A percentile compares a stretch with the other conserved stretches of the same genome.
phyloP scores from a whole-genome alignment of 1,140 invertebrate genomes.

The Holcopasites calliopsidis region DNA sequence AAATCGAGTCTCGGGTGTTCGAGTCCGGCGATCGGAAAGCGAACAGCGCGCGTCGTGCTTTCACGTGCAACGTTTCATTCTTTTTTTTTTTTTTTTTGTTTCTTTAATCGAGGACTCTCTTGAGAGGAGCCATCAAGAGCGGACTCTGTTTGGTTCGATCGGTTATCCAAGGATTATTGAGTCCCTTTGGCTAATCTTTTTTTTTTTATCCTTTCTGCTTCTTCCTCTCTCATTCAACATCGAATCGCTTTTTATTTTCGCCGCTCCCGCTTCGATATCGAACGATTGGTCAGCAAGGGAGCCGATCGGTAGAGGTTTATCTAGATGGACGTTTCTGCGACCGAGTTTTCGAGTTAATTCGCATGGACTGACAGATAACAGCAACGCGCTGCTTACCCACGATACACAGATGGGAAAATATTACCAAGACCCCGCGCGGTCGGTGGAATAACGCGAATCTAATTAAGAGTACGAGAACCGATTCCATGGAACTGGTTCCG shows the following conservation, averaged over 20 bases:
- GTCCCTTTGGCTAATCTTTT: too few relatives aligned
- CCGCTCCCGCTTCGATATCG: too few relatives aligned
- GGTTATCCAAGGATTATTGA: background rate
- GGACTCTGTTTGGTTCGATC: background rate
- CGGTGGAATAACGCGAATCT: slow-evolving; percentile 16
- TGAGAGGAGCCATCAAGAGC: background rate
- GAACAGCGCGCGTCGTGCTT: background rate
- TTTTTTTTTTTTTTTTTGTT: too few relatives aligned
- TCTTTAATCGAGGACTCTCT: background rate
- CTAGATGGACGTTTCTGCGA: slow-evolving; percentile 34
- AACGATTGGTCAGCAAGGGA: background rate
- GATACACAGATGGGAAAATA: slow-evolving; percentile 15
- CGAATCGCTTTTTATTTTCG: too few relatives aligned
- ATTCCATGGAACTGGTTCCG: slow-evolving; percentile 26
- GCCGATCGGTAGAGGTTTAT: slow-evolving; percentile 3
- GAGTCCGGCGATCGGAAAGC: slow-evolving; percentile 20
- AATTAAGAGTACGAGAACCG: slow-evolving; percentile 30
- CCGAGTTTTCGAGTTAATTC: slow-evolving; percentile 37
- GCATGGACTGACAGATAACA: slow-evolving; percentile 12
- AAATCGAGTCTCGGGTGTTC: slow-evolving; percentile 60
- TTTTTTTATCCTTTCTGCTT: background rate
- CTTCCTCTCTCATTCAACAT: background rate
- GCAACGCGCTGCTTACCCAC: background rate
- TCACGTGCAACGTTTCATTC: slow-evolving; percentile 13
- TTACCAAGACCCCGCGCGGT: background rate